phyloP scores from a whole-genome alignment of 2,888 invertebrate genomes.

The Pristionchus maxplancki region DNA sequence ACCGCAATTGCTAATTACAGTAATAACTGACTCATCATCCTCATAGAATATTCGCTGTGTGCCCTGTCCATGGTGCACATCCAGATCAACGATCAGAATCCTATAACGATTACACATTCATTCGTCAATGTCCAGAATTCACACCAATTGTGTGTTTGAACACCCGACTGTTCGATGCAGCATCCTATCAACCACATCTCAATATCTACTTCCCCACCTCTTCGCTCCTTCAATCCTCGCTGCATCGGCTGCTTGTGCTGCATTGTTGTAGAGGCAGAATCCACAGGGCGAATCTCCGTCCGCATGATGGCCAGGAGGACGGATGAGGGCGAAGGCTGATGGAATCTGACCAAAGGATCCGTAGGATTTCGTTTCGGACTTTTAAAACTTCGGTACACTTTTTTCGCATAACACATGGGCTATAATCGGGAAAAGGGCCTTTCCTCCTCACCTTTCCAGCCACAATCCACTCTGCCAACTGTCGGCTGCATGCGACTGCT shows the following conservation, averaged over 20 bases:
- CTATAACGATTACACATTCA: conserved; percentile 78
- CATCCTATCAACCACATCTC: too few species aligned
- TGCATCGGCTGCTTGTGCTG: conserved; percentile 89
- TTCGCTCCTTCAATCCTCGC: conserved; percentile 62
- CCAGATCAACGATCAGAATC: conserved; percentile 97
- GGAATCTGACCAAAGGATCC: conserved; percentile 51
- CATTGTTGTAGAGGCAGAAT: conserved; percentile 98
- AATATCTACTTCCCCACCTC: conserved; percentile 51
- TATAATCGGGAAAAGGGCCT: too few species aligned
- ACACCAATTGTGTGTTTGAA: not conserved
- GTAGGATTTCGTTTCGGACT: not conserved
- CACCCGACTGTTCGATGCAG: not conserved
- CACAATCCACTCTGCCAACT: conserved; percentile 59
- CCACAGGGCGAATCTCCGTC: conserved; percentile 86
- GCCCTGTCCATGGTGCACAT: conserved; percentile 73
- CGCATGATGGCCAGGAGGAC: conserved; percentile 92
- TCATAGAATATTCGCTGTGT: conserved; percentile 79
- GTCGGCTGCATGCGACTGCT: conserved; percentile 59
- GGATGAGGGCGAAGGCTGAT: conserved; percentile 65
- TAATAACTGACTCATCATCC: conserved; percentile 70
- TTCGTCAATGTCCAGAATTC: not conserved
- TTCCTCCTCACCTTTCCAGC: conserved; percentile 52
- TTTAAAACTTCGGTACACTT: not conserved
- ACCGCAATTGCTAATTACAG: not conserved
- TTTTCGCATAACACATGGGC: not conserved